Evolutionary conservation across 1,140 invertebrate species (phyloP).

Genomic region (Drosophila orosa): DNA sequence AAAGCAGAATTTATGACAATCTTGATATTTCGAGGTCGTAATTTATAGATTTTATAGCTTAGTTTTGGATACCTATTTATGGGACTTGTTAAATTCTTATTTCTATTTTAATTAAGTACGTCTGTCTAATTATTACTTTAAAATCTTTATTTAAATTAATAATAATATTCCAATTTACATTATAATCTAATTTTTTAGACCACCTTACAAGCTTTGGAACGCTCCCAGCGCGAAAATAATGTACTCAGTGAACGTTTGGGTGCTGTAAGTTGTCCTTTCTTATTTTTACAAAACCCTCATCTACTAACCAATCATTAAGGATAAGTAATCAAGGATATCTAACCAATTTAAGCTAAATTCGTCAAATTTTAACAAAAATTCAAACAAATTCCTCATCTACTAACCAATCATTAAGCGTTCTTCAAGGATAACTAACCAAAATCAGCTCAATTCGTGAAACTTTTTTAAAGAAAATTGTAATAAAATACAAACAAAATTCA

Average conservation of each 20-base stretch:
- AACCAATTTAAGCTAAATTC: conserved; percentile 8
- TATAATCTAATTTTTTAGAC: conserved; percentile 57
- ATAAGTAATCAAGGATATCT: conserved; percentile 7
- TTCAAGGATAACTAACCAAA: conserved; percentile 15
- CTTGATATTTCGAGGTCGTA: no score
- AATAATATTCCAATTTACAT: conserved; percentile 1
- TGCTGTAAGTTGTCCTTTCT: conserved; percentile 70
- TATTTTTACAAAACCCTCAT: background rate
- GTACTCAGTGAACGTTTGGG: conserved; percentile 87
- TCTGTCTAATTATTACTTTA: background rate
- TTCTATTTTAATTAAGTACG: background rate
- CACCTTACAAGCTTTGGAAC: conserved; percentile 87
- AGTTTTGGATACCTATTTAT: background rate
- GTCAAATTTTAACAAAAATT: conserved; percentile 2
- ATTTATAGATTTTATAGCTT: background rate
- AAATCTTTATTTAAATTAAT: background rate
- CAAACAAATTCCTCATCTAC: conserved; percentile 6
- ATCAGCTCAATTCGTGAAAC: conserved; percentile 7
- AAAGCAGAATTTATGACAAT: no score
- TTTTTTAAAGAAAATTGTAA: background rate
- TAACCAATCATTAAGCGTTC: conserved; percentile 24
- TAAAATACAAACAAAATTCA: background rate
- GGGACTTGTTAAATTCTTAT: background rate
- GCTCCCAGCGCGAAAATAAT: conserved; percentile 87
- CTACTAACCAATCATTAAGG: conserved; percentile 23